Base-by-base conservation (phyloP, 2,113 vertebrate species). In the Trogon melanurus region DNA sequence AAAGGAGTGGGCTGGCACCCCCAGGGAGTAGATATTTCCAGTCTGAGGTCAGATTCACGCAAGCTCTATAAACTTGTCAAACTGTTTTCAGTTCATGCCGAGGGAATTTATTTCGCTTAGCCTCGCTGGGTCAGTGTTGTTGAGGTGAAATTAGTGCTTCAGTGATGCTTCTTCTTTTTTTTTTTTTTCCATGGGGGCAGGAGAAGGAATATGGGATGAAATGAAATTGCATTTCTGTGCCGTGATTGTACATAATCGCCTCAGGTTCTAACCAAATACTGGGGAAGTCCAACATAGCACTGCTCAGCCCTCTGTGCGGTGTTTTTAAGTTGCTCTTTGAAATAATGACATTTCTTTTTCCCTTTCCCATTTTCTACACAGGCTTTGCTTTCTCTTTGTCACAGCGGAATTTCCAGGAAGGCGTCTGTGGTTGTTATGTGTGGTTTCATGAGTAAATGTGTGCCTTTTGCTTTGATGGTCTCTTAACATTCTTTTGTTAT, bases 351-450 rank as follows among this genome's bases (percentile, higher is more conserved):
- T 36, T 93, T 76, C 50, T 75, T 79, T 41, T 41, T 41, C 47
- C 61, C n/a, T 69, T 56, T 71, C 32, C 38, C 26, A 8, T 69
- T 64, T 72, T 83, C 67, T 87, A 29, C 45, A 23, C 45, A 56
- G 65, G 26, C 45, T 96, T 96, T 95, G 73, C 83, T 79, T 78
- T 88, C 85, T 81, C 58, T 81, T 94, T 95, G 89, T 67, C 83
- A 72, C 41, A 92, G 47, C 90, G 92, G 73, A 79, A 74, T 89
- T 91, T 71, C 34, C 76, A 70, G 89, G 64, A 75, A 57, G 73
- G 86, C 38, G 30, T 18, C 70, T 1, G 1, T 58, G 38, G n/a
- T 73, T 60, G 50, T 66, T 82, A 38, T 16, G 16, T 13, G 16
- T 9, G 20, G 4, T 23, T 70, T 64, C 73, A 61, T 5, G 61